Conservation (phyloP, 2,888 invertebrate genomes). For the Polydrusus cervinus region DNA sequence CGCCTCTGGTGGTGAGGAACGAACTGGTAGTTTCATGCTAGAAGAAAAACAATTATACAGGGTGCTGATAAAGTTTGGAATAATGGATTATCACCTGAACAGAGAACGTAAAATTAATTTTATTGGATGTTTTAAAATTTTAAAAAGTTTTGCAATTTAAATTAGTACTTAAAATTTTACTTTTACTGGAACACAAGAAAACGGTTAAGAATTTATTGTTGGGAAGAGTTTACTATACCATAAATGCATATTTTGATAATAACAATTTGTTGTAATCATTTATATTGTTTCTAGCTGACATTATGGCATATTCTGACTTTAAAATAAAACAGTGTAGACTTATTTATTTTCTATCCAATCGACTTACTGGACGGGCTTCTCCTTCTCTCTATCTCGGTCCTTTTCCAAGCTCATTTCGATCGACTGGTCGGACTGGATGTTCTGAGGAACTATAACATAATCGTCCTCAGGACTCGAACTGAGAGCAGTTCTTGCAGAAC, state of each 20-base stretch:
- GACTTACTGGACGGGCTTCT: constrained; percentile 50
- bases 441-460: constrained; percentile 86
- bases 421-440: constrained; percentile 74
- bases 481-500: constrained; percentile 67
- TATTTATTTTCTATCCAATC: constrained; percentile 6
- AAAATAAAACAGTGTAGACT: no score
- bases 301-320: no score
- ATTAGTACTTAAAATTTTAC: no score
- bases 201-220: neutral
- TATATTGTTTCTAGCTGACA: no score
- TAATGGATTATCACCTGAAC: no score
- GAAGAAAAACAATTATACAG: constrained; percentile 9
- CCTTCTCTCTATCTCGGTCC: constrained; percentile 53
- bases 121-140: no score
- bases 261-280: no score
- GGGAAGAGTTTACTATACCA: no score
- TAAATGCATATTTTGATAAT: no score
- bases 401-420: constrained; percentile 68
- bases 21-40: constrained; percentile 57
- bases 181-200: neutral
- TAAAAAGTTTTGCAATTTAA: no score
- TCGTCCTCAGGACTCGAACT: constrained; percentile 85
- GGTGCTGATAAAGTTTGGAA: no score
- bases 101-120: no score
- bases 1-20: constrained; percentile 50